These are phyloP conservation scores for Trichogramma dendrolimi DNA, from an alignment of 2,888 invertebrate species.

Conservation along the genomic window DNA sequence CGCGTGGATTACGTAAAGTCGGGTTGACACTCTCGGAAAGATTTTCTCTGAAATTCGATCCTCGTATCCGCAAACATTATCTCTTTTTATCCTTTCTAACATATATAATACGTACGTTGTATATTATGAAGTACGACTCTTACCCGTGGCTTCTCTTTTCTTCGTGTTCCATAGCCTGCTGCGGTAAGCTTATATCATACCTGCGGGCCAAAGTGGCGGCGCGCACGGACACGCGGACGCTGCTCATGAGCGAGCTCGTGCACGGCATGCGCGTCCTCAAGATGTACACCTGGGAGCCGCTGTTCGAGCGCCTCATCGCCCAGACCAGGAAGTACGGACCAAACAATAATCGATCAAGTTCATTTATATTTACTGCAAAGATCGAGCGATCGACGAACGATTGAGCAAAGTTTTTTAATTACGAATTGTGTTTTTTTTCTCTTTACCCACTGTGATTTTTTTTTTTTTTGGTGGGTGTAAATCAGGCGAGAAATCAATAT, in stretches of 20 bases:
- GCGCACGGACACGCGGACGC: conserved; percentile 67
- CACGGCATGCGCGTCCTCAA: conserved; percentile 77
- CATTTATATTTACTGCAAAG: too few species aligned
- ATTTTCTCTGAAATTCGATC: too few species aligned
- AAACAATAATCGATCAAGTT: too few species aligned
- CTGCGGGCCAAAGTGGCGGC: conserved; percentile 53
- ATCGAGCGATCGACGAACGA: conserved; percentile 6
- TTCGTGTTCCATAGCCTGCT: conserved; percentile 48
- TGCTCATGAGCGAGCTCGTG: conserved; percentile 76
- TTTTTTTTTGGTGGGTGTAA: too few species aligned
- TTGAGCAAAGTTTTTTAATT: too few species aligned
- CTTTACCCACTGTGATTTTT: too few species aligned
- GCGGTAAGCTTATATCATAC: conserved; percentile 52
- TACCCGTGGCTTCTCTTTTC: too few species aligned
- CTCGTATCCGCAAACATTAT: too few species aligned
- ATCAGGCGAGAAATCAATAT: conserved; percentile 59
- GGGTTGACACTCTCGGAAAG: too few species aligned
- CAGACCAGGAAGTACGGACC: conserved; percentile 61
- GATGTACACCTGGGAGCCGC: conserved; percentile 82
- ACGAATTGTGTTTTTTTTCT: too few species aligned
- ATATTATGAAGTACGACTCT: too few species aligned
- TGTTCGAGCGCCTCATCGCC: conserved; percentile 67
- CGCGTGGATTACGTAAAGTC: too few species aligned
- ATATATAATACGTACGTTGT: not conserved
- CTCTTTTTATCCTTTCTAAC: not conserved